Conservation (phyloP, 2,888 invertebrate genomes). For the Patella pellucida region DNA sequence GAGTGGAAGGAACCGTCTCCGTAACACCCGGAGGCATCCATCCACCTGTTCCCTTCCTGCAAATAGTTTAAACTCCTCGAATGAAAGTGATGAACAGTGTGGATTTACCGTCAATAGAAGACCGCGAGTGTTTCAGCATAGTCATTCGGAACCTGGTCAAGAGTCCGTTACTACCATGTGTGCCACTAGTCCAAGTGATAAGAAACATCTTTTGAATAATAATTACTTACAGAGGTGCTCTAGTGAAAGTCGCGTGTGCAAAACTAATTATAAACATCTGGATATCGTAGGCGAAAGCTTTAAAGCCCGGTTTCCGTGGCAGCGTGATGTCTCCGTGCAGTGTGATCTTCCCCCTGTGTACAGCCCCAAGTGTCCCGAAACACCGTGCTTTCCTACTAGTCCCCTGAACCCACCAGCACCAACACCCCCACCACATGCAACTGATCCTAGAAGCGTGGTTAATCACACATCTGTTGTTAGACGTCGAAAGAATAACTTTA, state of each 20-base stretch:
- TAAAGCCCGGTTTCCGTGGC: constrained; percentile 62
- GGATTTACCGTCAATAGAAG: not conserved
- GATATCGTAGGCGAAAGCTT: constrained; percentile 63
- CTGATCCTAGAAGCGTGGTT: constrained; percentile 9
- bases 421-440: not conserved
- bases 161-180: not conserved
- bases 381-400: constrained; percentile 13
- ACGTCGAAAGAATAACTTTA: constrained; percentile 26
- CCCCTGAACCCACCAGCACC: constrained; percentile 14
- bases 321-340: constrained; percentile 60
- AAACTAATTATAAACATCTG: constrained; percentile 31
- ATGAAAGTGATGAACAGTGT: not conserved
- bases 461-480: not conserved
- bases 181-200: not conserved
- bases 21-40: not conserved
- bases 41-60: constrained; percentile 4
- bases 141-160: constrained; percentile 2
- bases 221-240: constrained; percentile 15
- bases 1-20: not conserved
- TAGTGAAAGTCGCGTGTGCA: constrained; percentile 19
- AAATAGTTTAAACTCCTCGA: not conserved
- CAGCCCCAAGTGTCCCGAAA: not conserved
- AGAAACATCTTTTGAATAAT: not conserved
- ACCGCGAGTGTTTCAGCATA: not conserved
- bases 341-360: constrained; percentile 41